Conservation (phyloP, 2,797 vertebrate genomes). For the Pseudotriccus pelzelni region DNA sequence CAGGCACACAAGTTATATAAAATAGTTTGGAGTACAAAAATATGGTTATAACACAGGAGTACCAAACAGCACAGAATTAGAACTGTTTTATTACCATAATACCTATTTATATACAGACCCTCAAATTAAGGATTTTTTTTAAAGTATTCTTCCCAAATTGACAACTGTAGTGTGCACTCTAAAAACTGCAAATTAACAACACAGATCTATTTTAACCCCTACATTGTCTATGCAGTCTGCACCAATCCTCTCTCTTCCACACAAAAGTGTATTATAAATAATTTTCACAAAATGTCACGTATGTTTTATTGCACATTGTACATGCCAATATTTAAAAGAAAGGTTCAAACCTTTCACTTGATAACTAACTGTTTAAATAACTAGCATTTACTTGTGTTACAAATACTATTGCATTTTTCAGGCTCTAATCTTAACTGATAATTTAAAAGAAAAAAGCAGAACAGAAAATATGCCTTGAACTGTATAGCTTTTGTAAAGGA, state of each 20-base stretch:
- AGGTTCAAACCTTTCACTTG: slow-evolving; percentile 29
- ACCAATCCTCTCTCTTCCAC: slow-evolving; percentile 68
- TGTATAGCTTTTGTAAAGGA: not conserved
- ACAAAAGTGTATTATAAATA: slow-evolving; percentile 80
- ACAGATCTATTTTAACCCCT: slow-evolving; percentile 52
- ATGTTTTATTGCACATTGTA: slow-evolving; percentile 77
- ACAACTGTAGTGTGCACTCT: slow-evolving; percentile 61
- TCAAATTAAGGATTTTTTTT: slow-evolving; percentile 55
- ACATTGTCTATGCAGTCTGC: slow-evolving; percentile 61
- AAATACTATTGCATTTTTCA: slow-evolving; percentile 25
- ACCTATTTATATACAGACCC: slow-evolving; percentile 76
- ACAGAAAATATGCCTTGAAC: not conserved
- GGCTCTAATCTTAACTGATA: slow-evolving; percentile 25
- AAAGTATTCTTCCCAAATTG: slow-evolving; percentile 58
- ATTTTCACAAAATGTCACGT: slow-evolving; percentile 69
- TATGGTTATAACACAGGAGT: slow-evolving; percentile 72
- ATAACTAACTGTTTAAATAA: slow-evolving; percentile 40
- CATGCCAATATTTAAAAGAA: slow-evolving; percentile 61
- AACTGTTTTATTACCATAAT: slow-evolving; percentile 73
- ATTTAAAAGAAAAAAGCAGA: slow-evolving; percentile 32
- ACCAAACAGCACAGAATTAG: slow-evolving; percentile 75
- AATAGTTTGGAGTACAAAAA: slow-evolving; percentile 75
- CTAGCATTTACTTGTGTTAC: not conserved
- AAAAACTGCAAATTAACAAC: slow-evolving; percentile 60
- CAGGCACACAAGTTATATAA: slow-evolving; percentile 61